Base-by-base conservation (phyloP, 2,888 invertebrate species). In the Biston stratarius region DNA sequence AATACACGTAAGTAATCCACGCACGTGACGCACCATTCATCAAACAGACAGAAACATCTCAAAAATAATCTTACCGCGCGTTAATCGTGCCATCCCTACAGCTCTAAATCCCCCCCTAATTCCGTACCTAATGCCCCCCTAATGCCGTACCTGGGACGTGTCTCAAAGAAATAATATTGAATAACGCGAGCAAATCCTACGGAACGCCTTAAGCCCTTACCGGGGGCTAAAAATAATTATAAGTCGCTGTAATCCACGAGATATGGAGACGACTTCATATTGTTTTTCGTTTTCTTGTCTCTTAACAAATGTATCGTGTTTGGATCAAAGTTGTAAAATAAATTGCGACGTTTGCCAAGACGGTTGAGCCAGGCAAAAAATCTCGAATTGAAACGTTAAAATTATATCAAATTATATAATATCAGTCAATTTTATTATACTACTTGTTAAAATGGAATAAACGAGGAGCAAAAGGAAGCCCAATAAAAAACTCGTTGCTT, bases 171-270 rank as follows among this genome's bases (percentile, higher is more conserved):
- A 91, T 91, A 90, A 92, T 93, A 93, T 93, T 92, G 91, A 91
- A 91, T 91, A 91, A 90, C 88, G 89, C 82, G 80, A 86, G 55
- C 90, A 90, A 92, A 93, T 91, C 91, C 92, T 83, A 83, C 89
- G 85, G 83, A 83, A 87, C 87, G 87, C 89, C 86, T 82, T 90
- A 91, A 92, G 91, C 91, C 89, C 84, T 84, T 84, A 82, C 81
- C 83, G 87, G 90, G 91, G 90, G 86, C 84, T 84, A 83, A 83
- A 84, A 84, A 84, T 84, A 84, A 84, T 84, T 84, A 84, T 83
- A 83, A 84, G 79, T 77, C 83, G 74, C 76, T 72, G 79, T 85
- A 85, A 85, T 85, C 84, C 79, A 69, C 70, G 82, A 80, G 83
- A 75, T 78, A 66, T 72, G 77, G 79, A 77, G 80, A 80, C 77